Conservation (phyloP, 2,113 vertebrate species). For the Labeo rohita region DNA sequence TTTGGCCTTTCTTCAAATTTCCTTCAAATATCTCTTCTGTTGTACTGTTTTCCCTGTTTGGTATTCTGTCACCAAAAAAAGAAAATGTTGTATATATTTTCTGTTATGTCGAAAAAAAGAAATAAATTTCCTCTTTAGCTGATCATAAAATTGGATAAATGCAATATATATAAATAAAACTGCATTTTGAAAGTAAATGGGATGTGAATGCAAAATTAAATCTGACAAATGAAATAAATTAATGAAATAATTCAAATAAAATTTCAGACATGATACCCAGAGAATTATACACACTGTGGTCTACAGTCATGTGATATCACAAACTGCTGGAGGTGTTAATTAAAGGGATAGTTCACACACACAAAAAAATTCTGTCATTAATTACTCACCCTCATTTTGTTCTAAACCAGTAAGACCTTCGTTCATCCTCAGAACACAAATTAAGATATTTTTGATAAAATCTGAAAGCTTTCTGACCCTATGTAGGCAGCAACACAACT, state of each 20-base stretch:
- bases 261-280: background rate
- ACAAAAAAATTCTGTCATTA: no score
- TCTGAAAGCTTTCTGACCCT: no score
- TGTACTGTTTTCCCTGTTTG: no score
- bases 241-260: background rate
- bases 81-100: no score
- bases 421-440: no score
- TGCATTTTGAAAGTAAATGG: background rate
- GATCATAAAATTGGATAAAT: background rate
- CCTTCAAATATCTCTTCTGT: no score
- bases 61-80: no score
- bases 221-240: background rate
- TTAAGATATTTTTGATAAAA: no score
- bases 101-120: background rate
- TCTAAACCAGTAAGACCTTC: no score
- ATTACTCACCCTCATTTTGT: no score
- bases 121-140: background rate
- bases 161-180: background rate
- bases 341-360: background rate
- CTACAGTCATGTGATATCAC: background rate
- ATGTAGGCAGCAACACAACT: no score
- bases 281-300: background rate
- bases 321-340: background rate
- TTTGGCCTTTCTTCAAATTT: no score
- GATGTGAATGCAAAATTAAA: background rate